phyloP scores from a whole-genome alignment of 2,113 vertebrate genomes.

The Charina bottae region DNA sequence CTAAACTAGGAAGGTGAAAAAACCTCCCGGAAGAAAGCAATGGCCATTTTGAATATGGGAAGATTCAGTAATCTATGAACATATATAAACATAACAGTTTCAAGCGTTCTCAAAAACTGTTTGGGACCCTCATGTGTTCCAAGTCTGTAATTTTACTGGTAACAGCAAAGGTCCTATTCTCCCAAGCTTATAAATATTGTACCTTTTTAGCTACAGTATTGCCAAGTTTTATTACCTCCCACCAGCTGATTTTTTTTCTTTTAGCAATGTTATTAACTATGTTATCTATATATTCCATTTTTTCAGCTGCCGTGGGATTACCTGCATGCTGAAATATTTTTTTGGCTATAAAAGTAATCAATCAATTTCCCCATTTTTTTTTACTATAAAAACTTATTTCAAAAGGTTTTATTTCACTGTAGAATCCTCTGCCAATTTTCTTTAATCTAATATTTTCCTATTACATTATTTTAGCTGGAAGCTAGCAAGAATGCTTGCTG shows the following conservation, averaged over 20 bases:
- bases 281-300: background rate
- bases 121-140: background rate
- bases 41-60: background rate
- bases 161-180: background rate
- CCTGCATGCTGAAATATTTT: background rate
- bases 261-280: background rate
- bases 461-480: constrained; percentile 2
- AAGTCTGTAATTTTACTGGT: background rate
- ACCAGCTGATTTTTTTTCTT: background rate
- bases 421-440: background rate
- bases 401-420: constrained; percentile 8
- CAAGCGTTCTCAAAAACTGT: too few species aligned
- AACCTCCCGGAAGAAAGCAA: background rate
- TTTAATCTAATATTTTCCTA: constrained; percentile 2
- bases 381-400: background rate
- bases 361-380: background rate
- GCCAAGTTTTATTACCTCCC: background rate
- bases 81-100: background rate
- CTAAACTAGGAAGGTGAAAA: background rate
- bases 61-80: background rate
- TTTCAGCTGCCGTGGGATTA: background rate
- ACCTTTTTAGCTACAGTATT: background rate
- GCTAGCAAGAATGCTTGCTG: background rate
- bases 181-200: background rate
- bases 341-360: background rate